Conservation (phyloP, 2,797 vertebrate species). For the Moxostoma hubbsi region DNA sequence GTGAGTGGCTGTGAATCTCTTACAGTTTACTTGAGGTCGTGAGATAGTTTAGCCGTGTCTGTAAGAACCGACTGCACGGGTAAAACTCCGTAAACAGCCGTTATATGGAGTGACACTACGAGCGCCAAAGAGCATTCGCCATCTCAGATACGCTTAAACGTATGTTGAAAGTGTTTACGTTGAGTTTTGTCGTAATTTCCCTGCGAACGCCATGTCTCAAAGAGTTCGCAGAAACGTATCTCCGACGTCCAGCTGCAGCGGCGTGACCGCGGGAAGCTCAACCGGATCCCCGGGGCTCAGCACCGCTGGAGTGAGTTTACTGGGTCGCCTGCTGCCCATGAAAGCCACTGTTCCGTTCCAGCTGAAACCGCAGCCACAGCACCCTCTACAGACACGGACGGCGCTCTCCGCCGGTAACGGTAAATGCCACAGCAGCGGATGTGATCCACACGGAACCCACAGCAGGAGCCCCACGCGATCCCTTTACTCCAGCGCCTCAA, state of each 20-base stretch:
- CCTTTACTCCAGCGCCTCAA: constrained; percentile 52
- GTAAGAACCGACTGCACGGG: neutral
- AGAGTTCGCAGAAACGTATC: constrained; percentile 82
- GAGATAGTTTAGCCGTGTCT: neutral
- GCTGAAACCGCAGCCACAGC: constrained; percentile 81
- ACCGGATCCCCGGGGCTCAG: constrained; percentile 55
- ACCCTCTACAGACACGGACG: constrained; percentile 81
- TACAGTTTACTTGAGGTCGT: constrained; percentile 52
- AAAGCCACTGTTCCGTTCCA: constrained; percentile 88
- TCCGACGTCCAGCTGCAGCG: constrained; percentile 71
- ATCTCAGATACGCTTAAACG: constrained; percentile 16
- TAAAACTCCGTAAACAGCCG: constrained; percentile 4
- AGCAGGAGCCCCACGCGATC: constrained; percentile 73
- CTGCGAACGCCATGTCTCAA: constrained; percentile 77
- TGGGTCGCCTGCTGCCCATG: constrained; percentile 84
- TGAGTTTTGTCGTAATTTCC: constrained; percentile 7
- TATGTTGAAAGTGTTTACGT: constrained; percentile 18
- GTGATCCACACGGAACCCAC: constrained; percentile 60
- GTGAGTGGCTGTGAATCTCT: constrained; percentile 56
- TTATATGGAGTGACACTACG: constrained; percentile 49
- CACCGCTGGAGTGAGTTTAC: constrained; percentile 57
- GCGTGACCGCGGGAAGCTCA: constrained; percentile 61
- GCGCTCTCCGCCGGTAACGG: constrained; percentile 62
- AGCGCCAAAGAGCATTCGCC: constrained; percentile 31
- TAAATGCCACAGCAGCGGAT: constrained; percentile 63